These are phyloP conservation scores for Pleuronectes platessa DNA, from an alignment of 2,113 vertebrate genomes.

Conservation along the genomic window DNA sequence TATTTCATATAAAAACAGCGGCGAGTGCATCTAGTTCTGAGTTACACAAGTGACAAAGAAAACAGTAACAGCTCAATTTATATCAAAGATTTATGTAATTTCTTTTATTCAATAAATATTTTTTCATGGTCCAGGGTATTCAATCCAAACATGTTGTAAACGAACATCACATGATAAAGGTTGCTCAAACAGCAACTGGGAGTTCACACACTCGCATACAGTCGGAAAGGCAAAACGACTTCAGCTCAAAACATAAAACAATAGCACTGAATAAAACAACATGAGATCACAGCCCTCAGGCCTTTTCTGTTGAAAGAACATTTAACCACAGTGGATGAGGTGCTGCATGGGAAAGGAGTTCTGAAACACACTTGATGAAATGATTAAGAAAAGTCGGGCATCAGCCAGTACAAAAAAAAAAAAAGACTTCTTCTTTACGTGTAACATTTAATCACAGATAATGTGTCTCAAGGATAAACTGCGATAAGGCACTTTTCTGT, in stretches of 20 bases:
- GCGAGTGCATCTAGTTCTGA: conserved; percentile 32
- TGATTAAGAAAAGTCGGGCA: background rate
- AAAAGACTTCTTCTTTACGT: conserved; percentile 14
- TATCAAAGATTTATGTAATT: conserved; percentile 39
- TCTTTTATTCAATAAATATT: conserved; percentile 74
- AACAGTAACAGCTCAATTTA: conserved; percentile 10
- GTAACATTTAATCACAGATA: conserved; percentile 16
- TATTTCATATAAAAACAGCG: conserved; percentile 77
- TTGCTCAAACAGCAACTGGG: conserved; percentile 15
- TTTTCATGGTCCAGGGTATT: conserved; percentile 46
- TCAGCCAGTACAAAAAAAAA: background rate
- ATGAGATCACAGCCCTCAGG: conserved; percentile 14
- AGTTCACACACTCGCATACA: conserved; percentile 18
- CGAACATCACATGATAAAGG: conserved; percentile 29
- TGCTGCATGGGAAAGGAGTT: conserved; percentile 19
- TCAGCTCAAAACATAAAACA: conserved; percentile 18
- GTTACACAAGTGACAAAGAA: conserved; percentile 9
- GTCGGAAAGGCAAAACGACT: conserved; percentile 24
- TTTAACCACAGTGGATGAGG: background rate
- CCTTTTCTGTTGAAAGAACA: conserved; percentile 13
- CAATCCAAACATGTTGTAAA: conserved; percentile 55
- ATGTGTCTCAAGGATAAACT: conserved; percentile 31
- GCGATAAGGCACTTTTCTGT: conserved; percentile 70
- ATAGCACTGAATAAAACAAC: conserved; percentile 17
- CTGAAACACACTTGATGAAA: conserved; percentile 11